Evolutionary conservation across 2,113 vertebrate species (phyloP).

Genomic region (human): GRCh38 chr2:150911501-150912000

Average conservation of each 20-base stretch:
- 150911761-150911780: neutral
- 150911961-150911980: neutral
- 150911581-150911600: neutral
- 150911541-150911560: neutral
- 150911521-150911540: neutral
- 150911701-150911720: neutral
- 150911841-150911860: neutral
- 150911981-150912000: neutral
- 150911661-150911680: neutral
- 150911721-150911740: neutral
- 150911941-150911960: neutral
- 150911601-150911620: neutral
- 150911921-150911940: neutral
- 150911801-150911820: neutral
- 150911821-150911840: neutral
- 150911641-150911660: slow-evolving; percentile 28
- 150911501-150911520: slow-evolving; percentile 35
- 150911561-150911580: neutral
- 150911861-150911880: neutral
- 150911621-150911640: neutral
- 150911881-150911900: neutral
- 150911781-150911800: neutral
- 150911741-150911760: neutral
- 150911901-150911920: neutral
- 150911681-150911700: neutral